phyloP scores from a whole-genome alignment of 1,140 invertebrate species.

The Drosophila teissieri region DNA sequence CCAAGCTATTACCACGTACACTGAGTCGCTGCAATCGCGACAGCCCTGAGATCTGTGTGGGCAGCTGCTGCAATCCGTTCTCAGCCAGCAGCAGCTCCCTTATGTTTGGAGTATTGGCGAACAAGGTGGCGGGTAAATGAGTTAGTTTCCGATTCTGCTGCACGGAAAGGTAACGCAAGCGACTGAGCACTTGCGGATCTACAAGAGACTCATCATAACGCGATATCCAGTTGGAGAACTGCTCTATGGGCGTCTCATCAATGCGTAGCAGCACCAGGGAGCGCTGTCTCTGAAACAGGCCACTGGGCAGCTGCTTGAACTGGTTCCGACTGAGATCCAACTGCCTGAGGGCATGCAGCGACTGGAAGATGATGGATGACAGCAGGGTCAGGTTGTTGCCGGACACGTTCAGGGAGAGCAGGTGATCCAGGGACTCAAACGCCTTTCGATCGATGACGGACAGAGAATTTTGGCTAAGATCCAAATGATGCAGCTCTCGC shows the following conservation, averaged over 20 bases:
- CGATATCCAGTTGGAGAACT: slow-evolving; percentile 79
- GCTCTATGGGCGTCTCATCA: slow-evolving; percentile 74
- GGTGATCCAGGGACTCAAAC: slow-evolving; percentile 85
- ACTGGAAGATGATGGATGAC: slow-evolving; percentile 86
- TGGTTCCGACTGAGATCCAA: slow-evolving; percentile 87
- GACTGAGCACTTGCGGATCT: slow-evolving; percentile 60
- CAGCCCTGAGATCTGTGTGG: slow-evolving; percentile 88
- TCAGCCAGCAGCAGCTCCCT: slow-evolving; percentile 85
- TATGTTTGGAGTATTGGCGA: slow-evolving; percentile 70
- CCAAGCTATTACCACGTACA: slow-evolving; percentile 90
- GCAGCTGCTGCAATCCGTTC: slow-evolving; percentile 86
- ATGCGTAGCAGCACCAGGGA: slow-evolving; percentile 68
- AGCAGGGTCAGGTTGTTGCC: slow-evolving; percentile 86
- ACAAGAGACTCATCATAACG: slow-evolving; percentile 60
- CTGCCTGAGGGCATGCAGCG: slow-evolving; percentile 85
- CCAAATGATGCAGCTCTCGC: slow-evolving; percentile 87
- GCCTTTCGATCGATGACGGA: slow-evolving; percentile 81
- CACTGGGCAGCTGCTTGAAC: slow-evolving; percentile 87
- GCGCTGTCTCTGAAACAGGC: slow-evolving; percentile 73
- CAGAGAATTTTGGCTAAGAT: slow-evolving; percentile 88
- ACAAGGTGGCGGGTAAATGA: slow-evolving; percentile 60
- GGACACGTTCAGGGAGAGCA: slow-evolving; percentile 86
- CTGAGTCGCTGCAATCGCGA: slow-evolving; percentile 88
- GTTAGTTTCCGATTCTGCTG: slow-evolving; percentile 66
- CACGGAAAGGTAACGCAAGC: slow-evolving; percentile 68